A percentile compares a stretch with the other conserved stretches of the same genome.
These are phyloP conservation scores for Mechanitis messenoides DNA, from an alignment of 2,888 invertebrate species.

Conservation along the genomic window DNA sequence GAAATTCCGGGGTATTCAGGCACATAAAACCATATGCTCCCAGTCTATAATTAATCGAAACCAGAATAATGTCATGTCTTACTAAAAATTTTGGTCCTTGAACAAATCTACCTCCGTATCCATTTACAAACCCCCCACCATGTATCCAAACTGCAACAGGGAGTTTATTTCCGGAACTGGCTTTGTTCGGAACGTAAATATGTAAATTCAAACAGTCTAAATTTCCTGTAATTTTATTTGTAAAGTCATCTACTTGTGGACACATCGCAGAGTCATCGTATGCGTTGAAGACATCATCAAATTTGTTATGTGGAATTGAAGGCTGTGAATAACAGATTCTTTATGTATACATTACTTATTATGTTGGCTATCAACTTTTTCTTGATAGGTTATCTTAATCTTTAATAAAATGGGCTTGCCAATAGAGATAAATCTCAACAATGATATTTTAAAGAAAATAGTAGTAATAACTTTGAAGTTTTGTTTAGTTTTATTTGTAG, in stretches of 20 bases:
- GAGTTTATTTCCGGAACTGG: slow-evolving; percentile 31
- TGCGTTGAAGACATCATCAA: slow-evolving; percentile 34
- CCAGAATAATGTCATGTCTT: slow-evolving; percentile 44
- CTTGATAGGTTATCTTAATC: too few species aligned
- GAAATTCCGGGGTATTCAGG: slow-evolving; percentile 44
- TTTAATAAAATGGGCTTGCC: too few species aligned
- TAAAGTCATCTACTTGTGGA: slow-evolving; percentile 39
- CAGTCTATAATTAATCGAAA: slow-evolving; percentile 48
- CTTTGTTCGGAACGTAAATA: slow-evolving; percentile 70
- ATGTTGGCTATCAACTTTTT: too few species aligned
- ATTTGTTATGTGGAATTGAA: slow-evolving; percentile 33
- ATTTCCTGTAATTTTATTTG: slow-evolving; percentile 42
- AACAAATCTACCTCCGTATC: slow-evolving; percentile 38
- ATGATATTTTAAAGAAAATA: too few species aligned
- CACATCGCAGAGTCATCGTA: slow-evolving; percentile 38
- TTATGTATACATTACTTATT: not conserved
- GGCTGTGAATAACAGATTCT: slow-evolving; percentile 34
- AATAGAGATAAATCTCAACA: too few species aligned
- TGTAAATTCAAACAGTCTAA: slow-evolving; percentile 78
- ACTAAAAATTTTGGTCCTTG: slow-evolving; percentile 46
- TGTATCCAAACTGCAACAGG: slow-evolving; percentile 59
- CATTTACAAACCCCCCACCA: slow-evolving; percentile 51
- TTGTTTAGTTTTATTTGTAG: too few species aligned
- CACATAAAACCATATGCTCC: slow-evolving; percentile 62
- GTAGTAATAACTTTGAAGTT: too few species aligned